These are phyloP conservation scores for Xiphophorus hellerii DNA, from an alignment of 2,113 vertebrate species.

Conservation along the genomic window DNA sequence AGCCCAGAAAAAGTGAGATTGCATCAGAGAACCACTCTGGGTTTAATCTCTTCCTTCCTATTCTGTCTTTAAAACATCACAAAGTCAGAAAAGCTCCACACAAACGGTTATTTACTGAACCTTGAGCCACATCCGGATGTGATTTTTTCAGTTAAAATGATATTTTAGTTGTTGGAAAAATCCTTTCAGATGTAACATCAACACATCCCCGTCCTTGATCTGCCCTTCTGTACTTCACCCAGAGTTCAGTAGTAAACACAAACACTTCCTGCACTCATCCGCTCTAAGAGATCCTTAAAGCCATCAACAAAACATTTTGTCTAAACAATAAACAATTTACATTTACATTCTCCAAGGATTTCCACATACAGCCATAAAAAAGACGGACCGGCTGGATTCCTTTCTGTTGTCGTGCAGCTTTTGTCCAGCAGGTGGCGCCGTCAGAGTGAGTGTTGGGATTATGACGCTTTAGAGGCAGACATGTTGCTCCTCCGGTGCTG, in stretches of 20 bases:
- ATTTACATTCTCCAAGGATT: neutral
- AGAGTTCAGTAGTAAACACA: constrained; percentile 14
- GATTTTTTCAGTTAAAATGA: neutral
- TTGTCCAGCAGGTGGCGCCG: constrained; percentile 73
- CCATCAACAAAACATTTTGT: neutral
- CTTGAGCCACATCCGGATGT: constrained; percentile 5
- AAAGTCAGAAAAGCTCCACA: neutral
- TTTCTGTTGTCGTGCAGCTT: neutral
- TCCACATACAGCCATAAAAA: neutral
- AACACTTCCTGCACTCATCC: neutral
- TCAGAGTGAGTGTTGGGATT: constrained; percentile 27
- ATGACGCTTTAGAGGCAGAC: neutral
- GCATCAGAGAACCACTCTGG: constrained; percentile 35
- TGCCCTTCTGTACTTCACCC: constrained; percentile 10
- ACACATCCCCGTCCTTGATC: constrained; percentile 23
- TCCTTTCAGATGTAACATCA: neutral
- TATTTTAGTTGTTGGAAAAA: neutral
- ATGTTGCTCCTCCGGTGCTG: constrained; percentile 4
- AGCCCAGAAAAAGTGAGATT: constrained; percentile 13
- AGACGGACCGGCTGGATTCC: neutral
- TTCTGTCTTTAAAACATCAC: constrained; percentile 8
- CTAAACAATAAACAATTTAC: neutral
- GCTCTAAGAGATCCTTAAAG: neutral
- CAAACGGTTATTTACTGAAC: neutral
- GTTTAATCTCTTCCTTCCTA: constrained; percentile 47